phyloP scores from a whole-genome alignment of 2,797 vertebrate species.

The Lepus townsendii region DNA sequence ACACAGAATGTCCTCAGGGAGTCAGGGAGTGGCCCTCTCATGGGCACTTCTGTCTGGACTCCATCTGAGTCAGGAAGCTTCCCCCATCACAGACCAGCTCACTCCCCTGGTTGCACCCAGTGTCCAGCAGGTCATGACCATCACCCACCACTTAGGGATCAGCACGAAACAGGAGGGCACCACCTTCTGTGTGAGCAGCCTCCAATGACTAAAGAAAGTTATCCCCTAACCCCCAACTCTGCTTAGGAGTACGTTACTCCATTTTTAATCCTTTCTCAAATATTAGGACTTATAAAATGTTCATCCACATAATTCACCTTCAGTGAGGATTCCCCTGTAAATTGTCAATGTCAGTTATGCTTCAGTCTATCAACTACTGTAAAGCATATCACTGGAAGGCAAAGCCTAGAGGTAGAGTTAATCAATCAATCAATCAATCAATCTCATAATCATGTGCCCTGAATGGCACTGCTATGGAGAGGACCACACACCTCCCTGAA shows the following conservation, averaged over 20 bases:
- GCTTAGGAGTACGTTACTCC: not conserved
- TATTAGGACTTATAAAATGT: not conserved
- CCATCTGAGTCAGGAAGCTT: not conserved
- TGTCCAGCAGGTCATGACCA: not conserved
- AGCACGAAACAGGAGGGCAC: not conserved
- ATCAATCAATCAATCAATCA: not conserved
- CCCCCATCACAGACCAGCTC: not conserved
- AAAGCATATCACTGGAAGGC: not conserved
- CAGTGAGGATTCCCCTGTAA: not conserved
- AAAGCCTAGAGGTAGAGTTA: not conserved
- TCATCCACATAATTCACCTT: not conserved
- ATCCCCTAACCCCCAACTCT: not conserved
- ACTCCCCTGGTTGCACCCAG: not conserved
- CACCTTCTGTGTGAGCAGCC: not conserved
- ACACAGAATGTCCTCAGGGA: not conserved
- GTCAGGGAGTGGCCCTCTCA: not conserved
- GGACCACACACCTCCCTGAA: not conserved
- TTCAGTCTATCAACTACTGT: not conserved
- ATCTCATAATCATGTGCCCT: not conserved
- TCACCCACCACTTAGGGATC: not conserved
- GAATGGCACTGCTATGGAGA: not conserved
- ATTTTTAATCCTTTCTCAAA: not conserved
- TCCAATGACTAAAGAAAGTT: not conserved
- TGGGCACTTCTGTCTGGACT: too few relatives aligned
- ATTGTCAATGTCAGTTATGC: not conserved